These are phyloP conservation scores for Alexandromys fortis DNA, from an alignment of 2,113 vertebrate genomes.

Conservation along the genomic window DNA sequence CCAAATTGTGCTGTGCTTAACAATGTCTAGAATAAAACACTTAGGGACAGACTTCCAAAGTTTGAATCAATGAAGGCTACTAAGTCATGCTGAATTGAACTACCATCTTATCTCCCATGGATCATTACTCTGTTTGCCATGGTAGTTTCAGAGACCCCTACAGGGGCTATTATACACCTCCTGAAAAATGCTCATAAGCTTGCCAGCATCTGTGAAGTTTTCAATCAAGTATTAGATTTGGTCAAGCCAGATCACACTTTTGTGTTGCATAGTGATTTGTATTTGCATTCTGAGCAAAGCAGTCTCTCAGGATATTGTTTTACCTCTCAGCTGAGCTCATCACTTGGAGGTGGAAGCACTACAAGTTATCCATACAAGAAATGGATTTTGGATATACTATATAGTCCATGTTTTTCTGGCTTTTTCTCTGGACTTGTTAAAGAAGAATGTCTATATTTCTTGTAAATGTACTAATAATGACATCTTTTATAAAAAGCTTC, in stretches of 20 bases:
- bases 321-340: neutral
- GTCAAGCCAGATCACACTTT: neutral
- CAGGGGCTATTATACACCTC: neutral
- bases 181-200: constrained; percentile 31
- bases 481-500: neutral
- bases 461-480: neutral
- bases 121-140: neutral
- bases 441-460: neutral
- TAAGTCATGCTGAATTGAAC: neutral
- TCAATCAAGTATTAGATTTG: neutral
- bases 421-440: neutral
- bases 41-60: neutral
- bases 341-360: neutral
- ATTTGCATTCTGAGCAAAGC: neutral
- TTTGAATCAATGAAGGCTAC: neutral
- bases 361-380: neutral
- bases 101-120: neutral
- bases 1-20: neutral
- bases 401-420: neutral
- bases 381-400: neutral
- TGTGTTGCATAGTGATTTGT: neutral
- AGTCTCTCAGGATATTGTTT: neutral
- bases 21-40: neutral
- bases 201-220: constrained; percentile 39
- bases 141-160: neutral